phyloP scores from a whole-genome alignment of 2,888 invertebrate species.

The Leptopilina drosophilae region DNA sequence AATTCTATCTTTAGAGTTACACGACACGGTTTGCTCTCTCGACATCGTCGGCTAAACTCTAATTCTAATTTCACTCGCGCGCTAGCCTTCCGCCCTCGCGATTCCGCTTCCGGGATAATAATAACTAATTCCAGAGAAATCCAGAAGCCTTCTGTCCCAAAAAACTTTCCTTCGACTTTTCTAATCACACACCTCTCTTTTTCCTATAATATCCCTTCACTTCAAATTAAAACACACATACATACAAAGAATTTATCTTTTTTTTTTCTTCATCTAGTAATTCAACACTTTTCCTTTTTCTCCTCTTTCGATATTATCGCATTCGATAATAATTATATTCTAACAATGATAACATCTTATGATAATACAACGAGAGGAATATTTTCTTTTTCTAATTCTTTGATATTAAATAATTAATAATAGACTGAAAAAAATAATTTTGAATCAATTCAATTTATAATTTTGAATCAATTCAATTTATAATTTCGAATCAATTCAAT shows the following conservation, averaged over 20 bases:
- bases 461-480: too few relatives aligned
- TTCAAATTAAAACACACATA: not conserved
- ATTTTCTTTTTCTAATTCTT: too few relatives aligned
- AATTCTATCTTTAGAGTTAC: constrained; percentile 38
- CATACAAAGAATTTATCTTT: not conserved
- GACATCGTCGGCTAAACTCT: constrained; percentile 30
- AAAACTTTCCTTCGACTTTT: not conserved
- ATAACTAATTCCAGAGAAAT: constrained; percentile 37
- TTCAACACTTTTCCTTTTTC: too few relatives aligned
- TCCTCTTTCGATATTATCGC: too few relatives aligned
- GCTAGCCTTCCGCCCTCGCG: constrained; percentile 39
- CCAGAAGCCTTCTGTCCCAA: constrained; percentile 11
- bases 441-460: too few relatives aligned
- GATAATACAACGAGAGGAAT: too few relatives aligned
- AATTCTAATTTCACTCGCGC: constrained; percentile 38
- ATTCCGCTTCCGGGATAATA: constrained; percentile 42
- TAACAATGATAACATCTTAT: too few relatives aligned
- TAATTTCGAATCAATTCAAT: too few relatives aligned
- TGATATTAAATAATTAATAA: too few relatives aligned
- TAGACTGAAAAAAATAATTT: too few relatives aligned
- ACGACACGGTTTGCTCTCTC: constrained; percentile 31
- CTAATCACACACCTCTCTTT: not conserved
- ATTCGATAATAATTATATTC: too few relatives aligned
- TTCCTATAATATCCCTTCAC: not conserved
- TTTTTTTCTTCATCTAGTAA: not conserved